Evolutionary conservation across 1,140 invertebrate species (phyloP).

Genomic region (Drosophila sp.): DNA sequence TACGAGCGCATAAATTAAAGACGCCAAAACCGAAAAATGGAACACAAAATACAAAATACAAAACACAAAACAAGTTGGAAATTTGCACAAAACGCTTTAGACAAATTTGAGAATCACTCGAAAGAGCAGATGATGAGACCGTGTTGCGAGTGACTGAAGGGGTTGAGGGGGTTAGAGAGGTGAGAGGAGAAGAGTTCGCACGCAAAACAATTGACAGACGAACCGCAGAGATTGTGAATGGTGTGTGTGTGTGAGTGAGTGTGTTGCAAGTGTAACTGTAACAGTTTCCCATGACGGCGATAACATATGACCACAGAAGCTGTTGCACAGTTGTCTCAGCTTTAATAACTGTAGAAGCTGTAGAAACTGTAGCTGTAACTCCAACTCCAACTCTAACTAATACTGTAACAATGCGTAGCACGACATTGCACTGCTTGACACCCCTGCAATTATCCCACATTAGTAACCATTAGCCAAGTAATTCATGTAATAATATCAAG

Average conservation of each 20-base stretch:
- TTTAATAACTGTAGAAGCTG: conserved; percentile 22
- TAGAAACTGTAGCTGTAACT: conserved; percentile 15
- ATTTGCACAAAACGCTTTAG: conserved; percentile 78
- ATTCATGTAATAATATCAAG: no score
- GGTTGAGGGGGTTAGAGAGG: not conserved
- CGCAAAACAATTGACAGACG: conserved; percentile 79
- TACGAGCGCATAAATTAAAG: conserved; percentile 71
- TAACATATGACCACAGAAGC: conserved; percentile 54
- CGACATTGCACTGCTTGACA: not conserved
- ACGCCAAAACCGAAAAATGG: conserved; percentile 23
- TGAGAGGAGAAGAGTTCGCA: conserved; percentile 63
- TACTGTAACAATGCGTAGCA: conserved; percentile 28
- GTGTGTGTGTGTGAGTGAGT: conserved; percentile 3
- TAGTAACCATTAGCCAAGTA: conserved; percentile 1
- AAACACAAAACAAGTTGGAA: conserved; percentile 13
- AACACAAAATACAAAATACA: not conserved
- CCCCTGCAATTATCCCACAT: conserved; percentile 16
- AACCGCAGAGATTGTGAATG: conserved; percentile 59
- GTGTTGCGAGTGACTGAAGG: not conserved
- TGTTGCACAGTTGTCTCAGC: conserved; percentile 6
- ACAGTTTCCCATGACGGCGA: conserved; percentile 79
- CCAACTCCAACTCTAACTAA: no score
- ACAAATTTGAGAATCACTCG: conserved; percentile 78
- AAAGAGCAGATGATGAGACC: conserved; percentile 2
- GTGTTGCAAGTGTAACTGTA: conserved; percentile 78